These are phyloP conservation scores for Prionailurus bengalensis DNA, from an alignment of 2,113 vertebrate genomes.

Conservation along the genomic window DNA sequence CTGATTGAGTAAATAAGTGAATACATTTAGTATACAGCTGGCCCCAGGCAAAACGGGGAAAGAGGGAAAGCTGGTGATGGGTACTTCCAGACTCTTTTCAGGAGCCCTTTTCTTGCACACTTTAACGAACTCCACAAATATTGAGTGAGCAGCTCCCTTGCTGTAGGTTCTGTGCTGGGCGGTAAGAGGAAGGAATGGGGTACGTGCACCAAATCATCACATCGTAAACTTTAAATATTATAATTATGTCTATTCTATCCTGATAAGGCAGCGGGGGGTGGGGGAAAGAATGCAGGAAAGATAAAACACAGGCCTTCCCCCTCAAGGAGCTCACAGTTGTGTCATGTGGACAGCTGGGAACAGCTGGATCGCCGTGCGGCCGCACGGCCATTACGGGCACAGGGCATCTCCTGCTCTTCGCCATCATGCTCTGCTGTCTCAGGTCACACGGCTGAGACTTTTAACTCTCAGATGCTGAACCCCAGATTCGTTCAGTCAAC, in stretches of 20 bases:
- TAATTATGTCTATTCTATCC: background rate
- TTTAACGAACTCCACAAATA: constrained; percentile 28
- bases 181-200: background rate
- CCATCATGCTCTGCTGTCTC: background rate
- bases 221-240: background rate
- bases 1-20: constrained; percentile 64
- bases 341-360: background rate
- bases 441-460: fast-evolving
- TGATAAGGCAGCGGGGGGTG: background rate
- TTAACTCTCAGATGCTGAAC: background rate
- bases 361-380: background rate
- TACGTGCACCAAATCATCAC: background rate
- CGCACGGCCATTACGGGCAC: fast-evolving
- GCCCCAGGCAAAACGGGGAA: background rate
- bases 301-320: background rate
- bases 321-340: background rate
- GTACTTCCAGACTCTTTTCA: background rate
- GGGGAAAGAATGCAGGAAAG: background rate
- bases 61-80: background rate
- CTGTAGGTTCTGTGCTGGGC: background rate
- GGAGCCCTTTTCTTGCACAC: background rate
- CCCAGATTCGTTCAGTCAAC: background rate
- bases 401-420: background rate
- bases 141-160: background rate
- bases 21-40: constrained; percentile 42